Conservation (phyloP, 2,888 invertebrate genomes). For the Anodontia alba region DNA sequence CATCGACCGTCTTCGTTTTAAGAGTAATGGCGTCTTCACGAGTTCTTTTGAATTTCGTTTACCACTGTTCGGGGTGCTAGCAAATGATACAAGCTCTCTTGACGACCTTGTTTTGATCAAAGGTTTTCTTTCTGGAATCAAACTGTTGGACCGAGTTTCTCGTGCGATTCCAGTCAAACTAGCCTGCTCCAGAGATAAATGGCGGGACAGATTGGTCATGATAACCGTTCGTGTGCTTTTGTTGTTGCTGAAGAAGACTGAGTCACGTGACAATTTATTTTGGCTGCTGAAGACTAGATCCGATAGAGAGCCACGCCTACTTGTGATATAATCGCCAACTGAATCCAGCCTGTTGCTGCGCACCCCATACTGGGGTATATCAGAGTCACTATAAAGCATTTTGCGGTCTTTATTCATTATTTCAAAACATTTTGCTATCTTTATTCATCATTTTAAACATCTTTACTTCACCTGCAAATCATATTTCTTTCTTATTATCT, state of each 20-base stretch:
- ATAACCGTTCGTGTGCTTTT: background rate
- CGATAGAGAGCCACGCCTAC: constrained; percentile 52
- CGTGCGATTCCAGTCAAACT: background rate
- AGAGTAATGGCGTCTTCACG: background rate
- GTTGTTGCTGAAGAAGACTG: constrained; percentile 19
- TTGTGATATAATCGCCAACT: constrained; percentile 36
- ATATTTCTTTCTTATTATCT: too few species aligned
- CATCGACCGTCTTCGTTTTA: constrained; percentile 32
- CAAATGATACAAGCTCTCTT: background rate
- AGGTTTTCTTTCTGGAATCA: background rate
- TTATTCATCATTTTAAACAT: background rate
- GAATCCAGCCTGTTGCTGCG: background rate
- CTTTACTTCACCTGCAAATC: background rate
- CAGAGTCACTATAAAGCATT: constrained; percentile 49
- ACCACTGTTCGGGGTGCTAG: background rate
- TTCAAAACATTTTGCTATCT: constrained; percentile 27
- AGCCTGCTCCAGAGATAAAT: background rate
- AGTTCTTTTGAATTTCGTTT: constrained; percentile 19
- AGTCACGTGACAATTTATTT: constrained; percentile 47
- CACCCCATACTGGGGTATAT: constrained; percentile 15
- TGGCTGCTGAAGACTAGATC: constrained; percentile 51
- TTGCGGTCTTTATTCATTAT: constrained; percentile 18
- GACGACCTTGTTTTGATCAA: background rate
- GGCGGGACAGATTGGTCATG: background rate
- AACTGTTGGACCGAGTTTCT: background rate